Conservation (phyloP, 2,113 vertebrate genomes). For the Tichodroma muraria region DNA sequence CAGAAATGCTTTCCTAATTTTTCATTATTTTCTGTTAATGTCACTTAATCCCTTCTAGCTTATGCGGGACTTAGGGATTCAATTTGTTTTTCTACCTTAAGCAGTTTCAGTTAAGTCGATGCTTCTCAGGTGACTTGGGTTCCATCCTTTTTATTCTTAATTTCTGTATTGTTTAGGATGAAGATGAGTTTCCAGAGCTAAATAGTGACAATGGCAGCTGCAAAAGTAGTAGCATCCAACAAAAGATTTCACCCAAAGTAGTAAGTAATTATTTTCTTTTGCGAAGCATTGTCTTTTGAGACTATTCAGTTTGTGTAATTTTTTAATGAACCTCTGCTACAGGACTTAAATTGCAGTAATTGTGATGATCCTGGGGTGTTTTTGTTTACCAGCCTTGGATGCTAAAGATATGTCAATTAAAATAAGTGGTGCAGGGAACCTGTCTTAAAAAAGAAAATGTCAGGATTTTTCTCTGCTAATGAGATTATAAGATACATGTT, state of each 20-base stretch:
- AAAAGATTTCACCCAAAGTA: slow-evolving; percentile 87
- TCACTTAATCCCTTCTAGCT: background rate
- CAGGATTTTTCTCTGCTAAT: background rate
- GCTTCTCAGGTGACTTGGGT: background rate
- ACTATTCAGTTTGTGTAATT: background rate
- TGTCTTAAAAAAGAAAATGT: background rate
- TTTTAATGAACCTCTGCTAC: background rate
- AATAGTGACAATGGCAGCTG: slow-evolving; percentile 71
- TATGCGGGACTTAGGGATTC: background rate
- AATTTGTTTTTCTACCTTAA: background rate
- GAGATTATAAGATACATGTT: background rate
- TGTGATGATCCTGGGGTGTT: background rate
- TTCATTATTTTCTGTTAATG: background rate
- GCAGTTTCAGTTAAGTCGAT: background rate
- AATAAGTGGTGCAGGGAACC: background rate
- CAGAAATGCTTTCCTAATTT: background rate
- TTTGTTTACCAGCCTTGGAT: background rate
- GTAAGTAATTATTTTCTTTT: slow-evolving; percentile 64
- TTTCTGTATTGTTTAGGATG: slow-evolving; percentile 75
- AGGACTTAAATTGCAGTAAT: background rate
- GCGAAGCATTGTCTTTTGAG: background rate
- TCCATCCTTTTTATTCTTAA: background rate
- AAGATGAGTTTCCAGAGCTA: slow-evolving; percentile 90
- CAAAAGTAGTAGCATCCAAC: slow-evolving; percentile 81
- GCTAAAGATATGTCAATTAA: background rate